These are phyloP conservation scores for Archips crataeganus DNA, from an alignment of 2,888 invertebrate species.

Conservation along the genomic window DNA sequence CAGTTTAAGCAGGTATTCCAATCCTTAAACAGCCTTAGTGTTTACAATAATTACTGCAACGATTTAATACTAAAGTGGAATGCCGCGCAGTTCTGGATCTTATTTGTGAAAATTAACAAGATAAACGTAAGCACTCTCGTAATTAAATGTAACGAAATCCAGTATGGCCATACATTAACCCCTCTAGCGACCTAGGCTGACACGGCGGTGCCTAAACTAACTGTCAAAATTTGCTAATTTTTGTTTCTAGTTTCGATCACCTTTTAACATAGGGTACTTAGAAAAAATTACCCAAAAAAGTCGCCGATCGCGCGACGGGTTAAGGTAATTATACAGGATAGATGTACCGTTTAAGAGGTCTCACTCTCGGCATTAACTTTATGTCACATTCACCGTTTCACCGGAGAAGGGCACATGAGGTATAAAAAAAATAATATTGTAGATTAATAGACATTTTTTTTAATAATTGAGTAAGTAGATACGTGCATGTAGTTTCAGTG, in stretches of 20 bases:
- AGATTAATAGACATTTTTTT: background rate
- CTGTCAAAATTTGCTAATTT: too few relatives aligned
- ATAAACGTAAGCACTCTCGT: constrained; percentile 17
- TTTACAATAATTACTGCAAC: constrained; percentile 26
- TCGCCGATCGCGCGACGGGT: too few relatives aligned
- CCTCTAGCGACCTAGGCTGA: too few relatives aligned
- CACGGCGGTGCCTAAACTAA: too few relatives aligned
- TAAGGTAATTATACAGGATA: constrained; percentile 21
- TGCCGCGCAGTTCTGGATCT: constrained; percentile 9
- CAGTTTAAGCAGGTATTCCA: background rate
- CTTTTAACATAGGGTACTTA: too few relatives aligned
- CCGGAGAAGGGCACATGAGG: background rate
- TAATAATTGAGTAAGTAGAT: background rate
- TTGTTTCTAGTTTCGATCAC: too few relatives aligned
- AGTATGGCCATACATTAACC: constrained; percentile 21
- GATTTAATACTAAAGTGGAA: constrained; percentile 26
- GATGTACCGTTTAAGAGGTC: background rate
- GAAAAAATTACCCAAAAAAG: too few relatives aligned
- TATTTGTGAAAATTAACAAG: constrained; percentile 23
- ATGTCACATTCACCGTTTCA: background rate
- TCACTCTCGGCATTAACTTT: background rate
- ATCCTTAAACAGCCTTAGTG: constrained; percentile 2
- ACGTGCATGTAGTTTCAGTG: background rate
- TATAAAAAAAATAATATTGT: background rate
- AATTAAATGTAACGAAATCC: constrained; percentile 20